phyloP scores from a whole-genome alignment of 2,113 vertebrate genomes.

The rabbit (Oryctolagus cuniculus) region DNA sequence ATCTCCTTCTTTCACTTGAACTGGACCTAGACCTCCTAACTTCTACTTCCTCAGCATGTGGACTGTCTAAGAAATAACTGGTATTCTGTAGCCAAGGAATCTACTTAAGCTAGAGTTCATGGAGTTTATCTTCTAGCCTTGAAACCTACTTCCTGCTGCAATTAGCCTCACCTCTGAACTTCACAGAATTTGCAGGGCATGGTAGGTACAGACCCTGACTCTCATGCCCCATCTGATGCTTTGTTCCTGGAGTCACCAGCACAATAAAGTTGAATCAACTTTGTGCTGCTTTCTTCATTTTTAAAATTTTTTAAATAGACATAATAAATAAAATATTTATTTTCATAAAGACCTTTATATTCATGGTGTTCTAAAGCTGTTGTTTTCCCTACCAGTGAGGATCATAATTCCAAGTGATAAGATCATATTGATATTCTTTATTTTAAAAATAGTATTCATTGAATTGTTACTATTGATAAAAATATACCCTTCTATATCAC shows the following conservation, averaged over 20 bases:
- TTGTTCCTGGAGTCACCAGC: not conserved
- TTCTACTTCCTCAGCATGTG: not conserved
- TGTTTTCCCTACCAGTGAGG: not conserved
- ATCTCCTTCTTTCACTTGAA: not conserved
- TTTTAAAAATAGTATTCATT: not conserved
- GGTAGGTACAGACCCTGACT: not conserved
- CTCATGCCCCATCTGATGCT: not conserved
- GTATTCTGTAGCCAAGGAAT: not conserved
- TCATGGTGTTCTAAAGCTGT: not conserved
- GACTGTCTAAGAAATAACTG: not conserved
- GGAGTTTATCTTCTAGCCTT: not conserved
- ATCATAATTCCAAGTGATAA: not conserved
- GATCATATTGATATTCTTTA: not conserved
- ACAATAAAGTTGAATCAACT: not conserved
- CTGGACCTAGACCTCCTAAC: not conserved
- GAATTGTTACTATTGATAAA: not conserved
- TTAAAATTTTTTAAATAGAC: not conserved
- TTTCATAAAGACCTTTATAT: not conserved
- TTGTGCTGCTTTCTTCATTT: not conserved
- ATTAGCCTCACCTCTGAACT: not conserved
- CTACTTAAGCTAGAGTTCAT: not conserved
- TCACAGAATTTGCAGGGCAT: not conserved
- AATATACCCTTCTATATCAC: not conserved
- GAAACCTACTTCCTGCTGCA: not conserved
- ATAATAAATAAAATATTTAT: not conserved